Base-by-base conservation (phyloP, 2,113 vertebrate species). In the Tor tambroides region DNA sequence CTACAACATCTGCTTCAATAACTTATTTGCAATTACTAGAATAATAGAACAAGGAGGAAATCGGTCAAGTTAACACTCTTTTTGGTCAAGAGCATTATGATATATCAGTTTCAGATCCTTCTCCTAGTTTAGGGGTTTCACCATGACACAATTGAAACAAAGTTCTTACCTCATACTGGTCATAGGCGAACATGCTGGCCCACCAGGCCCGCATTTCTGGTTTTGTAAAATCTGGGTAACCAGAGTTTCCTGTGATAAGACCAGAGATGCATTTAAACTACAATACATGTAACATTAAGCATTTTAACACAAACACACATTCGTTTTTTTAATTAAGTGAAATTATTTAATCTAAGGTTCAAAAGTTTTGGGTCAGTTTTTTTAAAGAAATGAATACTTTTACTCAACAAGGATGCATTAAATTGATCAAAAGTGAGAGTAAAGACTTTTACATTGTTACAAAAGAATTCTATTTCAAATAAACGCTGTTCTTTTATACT, bases 161-260 rank as follows among this genome's bases (percentile, higher is more conserved):
- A 9, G n/a, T 3, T 43, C 41, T 72, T 87, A 97, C 97, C 96
- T 97, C 96, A 1, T 98, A 98, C 85, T 97, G 95, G 89, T 98
- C 95, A 17, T 96, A 98, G 74, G 93, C 91, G 74, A 98, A 98
- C 96, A 96, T 97, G 84, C 94, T 95, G 86, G 97, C 95, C 97
- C 97, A 98, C 96, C 96, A 98, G n/a, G 92, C 89, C 35, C 97
- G 95, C 96, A 97, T 96, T 26, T 94, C 93, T 21, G 95, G 93
- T 82, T 95, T 95, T 46, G 94, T 96, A 85, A 98, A 98, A 91
- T 98, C 97, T 8, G 97, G 97, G 90, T 98, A 98, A 59, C 95
- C 93, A 4, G 96, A 96, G 49, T 95, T 97, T 1, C 97, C 97
- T 98, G 83, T 65, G 12, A 19, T 7, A 11, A 4, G 19, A 75